Conservation (phyloP, 2,888 invertebrate species). For the Petrophora chlorosata region DNA sequence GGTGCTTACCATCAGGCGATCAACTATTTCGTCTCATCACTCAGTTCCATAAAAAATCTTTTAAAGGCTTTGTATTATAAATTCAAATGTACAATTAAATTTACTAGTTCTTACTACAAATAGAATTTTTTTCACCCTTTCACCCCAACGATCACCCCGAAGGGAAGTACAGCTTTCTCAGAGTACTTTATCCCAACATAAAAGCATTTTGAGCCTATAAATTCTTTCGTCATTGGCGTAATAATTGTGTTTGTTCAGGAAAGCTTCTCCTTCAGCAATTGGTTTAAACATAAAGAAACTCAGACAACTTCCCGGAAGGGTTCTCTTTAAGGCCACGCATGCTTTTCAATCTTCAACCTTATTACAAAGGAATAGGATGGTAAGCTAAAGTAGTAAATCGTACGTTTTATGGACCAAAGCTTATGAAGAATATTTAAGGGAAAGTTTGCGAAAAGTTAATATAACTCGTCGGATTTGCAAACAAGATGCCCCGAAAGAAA, state of each 20-base stretch:
- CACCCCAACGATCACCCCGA: too few species aligned
- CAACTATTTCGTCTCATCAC: too few species aligned
- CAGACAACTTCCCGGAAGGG: conserved; percentile 15
- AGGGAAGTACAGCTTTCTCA: too few species aligned
- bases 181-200: conserved; percentile 16
- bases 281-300: conserved; percentile 32
- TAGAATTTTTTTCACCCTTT: too few species aligned
- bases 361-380: conserved; percentile 14
- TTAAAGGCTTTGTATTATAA: too few species aligned
- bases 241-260: conserved; percentile 30
- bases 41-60: too few species aligned
- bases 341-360: conserved; percentile 19
- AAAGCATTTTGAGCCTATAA: conserved; percentile 24
- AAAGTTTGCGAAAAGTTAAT: conserved; percentile 36
- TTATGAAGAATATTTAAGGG: conserved; percentile 33
- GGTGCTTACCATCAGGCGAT: too few species aligned
- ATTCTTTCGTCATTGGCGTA: conserved; percentile 25
- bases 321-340: conserved; percentile 22
- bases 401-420: conserved; percentile 24
- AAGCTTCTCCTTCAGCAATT: conserved; percentile 30
- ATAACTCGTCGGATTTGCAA: conserved; percentile 33
- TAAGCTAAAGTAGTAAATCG: conserved; percentile 20
- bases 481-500: conserved; percentile 33
- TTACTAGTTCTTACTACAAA: too few species aligned
- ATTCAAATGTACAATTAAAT: too few species aligned